Evolutionary conservation across 2,797 vertebrate species (phyloP), one percentile per base, ranked within the genome.

Genomic region (Pampus argenteus): DNA sequence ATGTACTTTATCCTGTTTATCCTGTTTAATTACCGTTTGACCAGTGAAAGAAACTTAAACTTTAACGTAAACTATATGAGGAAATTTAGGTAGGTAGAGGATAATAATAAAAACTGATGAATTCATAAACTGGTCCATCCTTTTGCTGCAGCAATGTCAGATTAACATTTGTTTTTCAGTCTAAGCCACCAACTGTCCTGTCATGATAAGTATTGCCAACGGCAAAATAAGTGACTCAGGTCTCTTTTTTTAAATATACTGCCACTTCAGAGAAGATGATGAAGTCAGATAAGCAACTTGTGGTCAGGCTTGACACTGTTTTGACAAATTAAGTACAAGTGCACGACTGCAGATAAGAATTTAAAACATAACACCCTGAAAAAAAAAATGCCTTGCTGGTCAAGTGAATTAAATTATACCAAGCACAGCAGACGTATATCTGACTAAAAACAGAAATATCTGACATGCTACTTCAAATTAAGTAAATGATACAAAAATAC

Each of bases 311-410:
- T 50, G 59, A 13, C 0, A 15, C 38, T 44, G 50, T 28, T 50
- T 60, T 31, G 57, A 64, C 13, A 45, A 52, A 54, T 51, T 42
- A 66, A 28, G 58, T 62, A n/a, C 23, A 70, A 71, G 66, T 70
- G 66, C 25, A 29, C 54, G 29, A 13, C 52, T 61, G 59, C 42
- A 44, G 69, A 79, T 78, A 78, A 71, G 23, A 15, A 61, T 49
- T 5, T 3, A 71, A 71, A 31, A 15, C 17, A 31, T 4, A 31
- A 44, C 44, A 54, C 17, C 47, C 42, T 8, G 44, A 49, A 28
- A 15, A 9, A 18, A 10, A 26, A 58, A 23, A 2, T 5, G 18
- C 54, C 29, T 50, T 7, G 15, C 22, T 57, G 62, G 28, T 45
- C 1, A 17, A 45, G 23, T 17, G n/a, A 62, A 31, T 52, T 9